Percentiles rank a stretch among this genome's conserved stretches.
Evolutionary conservation across 1,140 invertebrate genomes (phyloP).

Genomic region (Caerostris extrusa): DNA sequence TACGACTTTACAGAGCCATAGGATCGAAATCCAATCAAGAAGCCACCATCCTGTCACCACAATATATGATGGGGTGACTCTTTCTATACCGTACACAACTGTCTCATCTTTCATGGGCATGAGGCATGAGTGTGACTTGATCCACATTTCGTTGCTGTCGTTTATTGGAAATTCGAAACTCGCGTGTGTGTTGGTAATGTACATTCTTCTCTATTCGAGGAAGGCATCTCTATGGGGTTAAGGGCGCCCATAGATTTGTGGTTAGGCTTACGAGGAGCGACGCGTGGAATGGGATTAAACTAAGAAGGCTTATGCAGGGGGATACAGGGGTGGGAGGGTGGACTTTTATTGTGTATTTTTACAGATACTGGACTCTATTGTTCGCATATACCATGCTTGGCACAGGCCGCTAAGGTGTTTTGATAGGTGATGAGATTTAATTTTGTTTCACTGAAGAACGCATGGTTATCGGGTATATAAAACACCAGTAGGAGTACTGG

Average conservation of each 20-base stretch:
- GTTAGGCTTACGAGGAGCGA: constrained; percentile 67
- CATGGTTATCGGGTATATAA: no score
- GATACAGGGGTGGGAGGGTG: not conserved
- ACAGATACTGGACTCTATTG: not conserved
- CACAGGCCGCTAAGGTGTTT: constrained; percentile 39
- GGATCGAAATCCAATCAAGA: no score
- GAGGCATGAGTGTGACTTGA: constrained; percentile 34
- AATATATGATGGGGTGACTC: no score
- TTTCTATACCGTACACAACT: not conserved
- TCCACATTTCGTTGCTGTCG: constrained; percentile 61
- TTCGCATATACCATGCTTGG: not conserved
- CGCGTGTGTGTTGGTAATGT: constrained; percentile 50
- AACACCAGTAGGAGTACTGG: no score
- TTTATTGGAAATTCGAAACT: constrained; percentile 15
- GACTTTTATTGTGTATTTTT: not conserved
- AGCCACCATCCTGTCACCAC: no score
- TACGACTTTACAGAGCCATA: no score
- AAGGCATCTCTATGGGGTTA: constrained; percentile 34
- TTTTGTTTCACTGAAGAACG: no score
- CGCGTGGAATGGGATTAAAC: constrained; percentile 63
- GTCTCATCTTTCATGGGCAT: not conserved
- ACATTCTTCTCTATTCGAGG: not conserved
- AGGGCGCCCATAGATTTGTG: constrained; percentile 51
- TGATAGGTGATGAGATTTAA: constrained; percentile 9
- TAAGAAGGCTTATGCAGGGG: constrained; percentile 43